A percentile compares a stretch with the other conserved stretches of the same genome.
These are phyloP conservation scores for Aleiodes testaceus DNA, from an alignment of 2,888 invertebrate species.

Conservation along the genomic window DNA sequence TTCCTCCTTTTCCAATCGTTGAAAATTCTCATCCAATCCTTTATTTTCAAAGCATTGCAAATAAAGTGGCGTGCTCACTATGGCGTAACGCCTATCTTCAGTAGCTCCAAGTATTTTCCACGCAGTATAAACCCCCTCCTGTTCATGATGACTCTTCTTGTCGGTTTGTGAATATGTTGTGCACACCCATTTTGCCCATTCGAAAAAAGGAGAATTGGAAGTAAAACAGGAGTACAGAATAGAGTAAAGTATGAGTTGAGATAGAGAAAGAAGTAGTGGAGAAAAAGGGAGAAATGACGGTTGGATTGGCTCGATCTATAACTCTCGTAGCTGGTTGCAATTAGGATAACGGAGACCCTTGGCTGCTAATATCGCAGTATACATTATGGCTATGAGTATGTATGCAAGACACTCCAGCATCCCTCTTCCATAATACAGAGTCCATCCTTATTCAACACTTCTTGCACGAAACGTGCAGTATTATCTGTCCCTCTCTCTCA, in stretches of 20 bases:
- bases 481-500: background rate
- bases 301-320: conserved; percentile 49
- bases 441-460: background rate
- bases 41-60: background rate
- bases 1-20: too few relatives aligned
- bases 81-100: conserved; percentile 40
- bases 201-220: background rate
- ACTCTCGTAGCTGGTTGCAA: conserved; percentile 53
- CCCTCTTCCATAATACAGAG: background rate
- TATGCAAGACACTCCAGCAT: conserved; percentile 22
- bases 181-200: conserved; percentile 11
- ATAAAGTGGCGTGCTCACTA: conserved; percentile 34
- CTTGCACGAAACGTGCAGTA: conserved; percentile 11
- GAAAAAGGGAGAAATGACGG: conserved; percentile 1
- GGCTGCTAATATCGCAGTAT: conserved; percentile 48
- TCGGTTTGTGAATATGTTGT: conserved; percentile 10
- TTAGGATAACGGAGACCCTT: conserved; percentile 55
- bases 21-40: background rate
- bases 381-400: conserved; percentile 46
- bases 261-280: conserved; percentile 3
- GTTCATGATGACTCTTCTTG: conserved; percentile 27
- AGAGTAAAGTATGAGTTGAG: background rate
- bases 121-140: background rate
- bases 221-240: conserved; percentile 25
- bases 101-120: conserved; percentile 27